Conservation (phyloP, 2,797 vertebrate genomes). For the Bradypus variegatus region DNA sequence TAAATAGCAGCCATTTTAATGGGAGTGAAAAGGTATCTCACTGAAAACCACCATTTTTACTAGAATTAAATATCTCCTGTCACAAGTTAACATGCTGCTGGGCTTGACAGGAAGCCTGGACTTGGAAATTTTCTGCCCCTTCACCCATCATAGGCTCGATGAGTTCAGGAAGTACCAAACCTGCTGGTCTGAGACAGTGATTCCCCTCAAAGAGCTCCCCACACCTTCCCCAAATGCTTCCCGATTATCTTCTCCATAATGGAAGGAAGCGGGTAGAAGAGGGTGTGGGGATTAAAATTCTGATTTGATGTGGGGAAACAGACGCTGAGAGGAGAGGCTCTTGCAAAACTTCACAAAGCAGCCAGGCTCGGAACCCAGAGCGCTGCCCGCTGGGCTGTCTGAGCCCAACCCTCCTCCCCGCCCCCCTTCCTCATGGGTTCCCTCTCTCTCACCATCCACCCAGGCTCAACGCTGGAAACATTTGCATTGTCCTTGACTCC, state of each 20-base stretch:
- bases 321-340: background rate
- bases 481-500: background rate
- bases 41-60: background rate
- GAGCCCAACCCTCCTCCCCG: too few species aligned
- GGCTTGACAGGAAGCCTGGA: background rate
- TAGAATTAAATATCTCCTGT: background rate
- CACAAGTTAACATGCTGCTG: background rate
- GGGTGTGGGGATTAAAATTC: background rate
- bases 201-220: background rate
- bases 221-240: background rate
- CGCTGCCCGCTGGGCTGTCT: background rate
- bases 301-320: background rate
- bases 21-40: too few species aligned
- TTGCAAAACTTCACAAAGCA: background rate
- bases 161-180: background rate
- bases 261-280: background rate
- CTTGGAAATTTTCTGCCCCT: background rate
- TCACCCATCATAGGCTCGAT: background rate
- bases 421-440: rapidly evolving
- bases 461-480: background rate
- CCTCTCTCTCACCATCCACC: background rate
- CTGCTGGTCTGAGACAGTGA: background rate
- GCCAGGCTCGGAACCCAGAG: background rate
- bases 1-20: too few species aligned
- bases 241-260: background rate